A percentile compares a stretch with the other conserved stretches of the same genome.
Conservation (phyloP, 92 coral and sea anemone genomes). For the Siderastrea radians region DNA sequence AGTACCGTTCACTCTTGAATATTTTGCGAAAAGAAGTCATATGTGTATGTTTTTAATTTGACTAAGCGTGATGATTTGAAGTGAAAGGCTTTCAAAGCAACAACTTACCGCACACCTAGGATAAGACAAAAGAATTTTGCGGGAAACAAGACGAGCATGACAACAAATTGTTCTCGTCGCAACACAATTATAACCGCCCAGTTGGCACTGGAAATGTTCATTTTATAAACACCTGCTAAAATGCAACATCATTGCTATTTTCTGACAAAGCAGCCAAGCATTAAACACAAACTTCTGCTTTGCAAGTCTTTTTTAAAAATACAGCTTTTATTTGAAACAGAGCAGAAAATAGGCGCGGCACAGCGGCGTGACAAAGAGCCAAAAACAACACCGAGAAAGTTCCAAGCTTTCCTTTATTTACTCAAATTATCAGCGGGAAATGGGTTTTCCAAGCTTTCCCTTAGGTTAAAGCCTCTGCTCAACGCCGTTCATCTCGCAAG, state of each 20-base stretch:
- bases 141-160: neutral
- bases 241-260: neutral
- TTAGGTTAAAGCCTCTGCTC: no score
- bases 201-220: constrained; percentile 25
- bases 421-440: no score
- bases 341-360: neutral
- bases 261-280: constrained; percentile 25
- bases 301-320: neutral
- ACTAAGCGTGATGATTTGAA: no score
- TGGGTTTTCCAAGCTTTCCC: no score
- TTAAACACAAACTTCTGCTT: neutral
- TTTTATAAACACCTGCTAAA: constrained; percentile 51
- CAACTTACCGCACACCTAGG: neutral
- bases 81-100: neutral
- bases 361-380: neutral
- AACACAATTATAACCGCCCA: constrained; percentile 12
- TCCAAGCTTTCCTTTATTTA: no score
- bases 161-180: neutral
- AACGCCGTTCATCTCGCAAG: no score
- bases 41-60: neutral
- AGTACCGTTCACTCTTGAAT: neutral
- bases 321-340: neutral
- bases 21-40: no score
- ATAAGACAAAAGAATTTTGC: neutral
- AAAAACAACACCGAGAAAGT: neutral